Evolutionary conservation across 2,113 vertebrate species (phyloP), one percentile per base, ranked within the genome.

Genomic region (Alligator mississippiensis): DNA sequence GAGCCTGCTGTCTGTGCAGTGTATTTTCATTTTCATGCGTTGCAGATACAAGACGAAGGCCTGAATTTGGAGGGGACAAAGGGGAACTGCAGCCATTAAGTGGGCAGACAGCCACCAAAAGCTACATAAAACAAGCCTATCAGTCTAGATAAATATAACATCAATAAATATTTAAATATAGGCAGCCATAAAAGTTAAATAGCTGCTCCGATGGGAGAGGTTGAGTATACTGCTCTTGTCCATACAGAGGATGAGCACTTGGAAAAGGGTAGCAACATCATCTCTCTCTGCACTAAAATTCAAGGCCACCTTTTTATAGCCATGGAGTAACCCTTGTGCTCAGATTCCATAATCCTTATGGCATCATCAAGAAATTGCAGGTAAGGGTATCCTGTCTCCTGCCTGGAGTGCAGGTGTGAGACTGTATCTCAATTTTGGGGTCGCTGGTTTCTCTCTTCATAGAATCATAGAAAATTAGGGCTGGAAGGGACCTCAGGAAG

Each of bases 81-180:
- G 77, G 74, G 25, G 12, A 84, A 63, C 79, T 92, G 62, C 83
- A 8, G 47, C 62, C 62, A 30, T 38, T 2, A 5, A 83, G 38
- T 19, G 30, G 80, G 11, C 25, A 11, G 3, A 55, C 74, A 4
- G 63, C 90, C 90, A 82, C 68, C 11, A 55, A 82, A 66, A 88
- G 74, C 57, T 4, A 61, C 3, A 30, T 89, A 64, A 89, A 30
- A 0, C 2, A 6, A 1, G 70, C 77, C 83, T 84, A 0, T 82
- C 63, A 16, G 81, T 54, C 2, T 62, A 59, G 85, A 72, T 78
- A 0, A 2, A 68, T 57, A 79, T 28, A 91, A 91, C 77, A 12
- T 84, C 91, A 63, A 15, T 19, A 84, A 88, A 88, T 95, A 18
- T 92, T 93, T 96, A 93, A 93, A 91, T 96, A 95, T 68, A 90